Conservation (phyloP, 2,888 invertebrate species). For the Ornithoptera priamus region DNA sequence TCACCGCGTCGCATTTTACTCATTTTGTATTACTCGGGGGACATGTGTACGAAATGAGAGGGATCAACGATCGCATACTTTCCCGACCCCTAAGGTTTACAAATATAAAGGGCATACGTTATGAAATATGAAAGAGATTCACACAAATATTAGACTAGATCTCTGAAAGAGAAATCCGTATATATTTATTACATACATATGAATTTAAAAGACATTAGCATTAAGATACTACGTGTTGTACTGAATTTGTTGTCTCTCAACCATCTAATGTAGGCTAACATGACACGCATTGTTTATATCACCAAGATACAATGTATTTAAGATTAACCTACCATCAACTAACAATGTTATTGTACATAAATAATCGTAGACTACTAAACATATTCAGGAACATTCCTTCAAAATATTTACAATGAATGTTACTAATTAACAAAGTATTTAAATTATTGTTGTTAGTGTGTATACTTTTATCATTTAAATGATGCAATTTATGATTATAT, state of each 20-base stretch:
- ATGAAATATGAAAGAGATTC: background rate
- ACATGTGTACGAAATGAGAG: constrained; percentile 1
- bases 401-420: no score
- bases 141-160: background rate
- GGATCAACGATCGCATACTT: background rate
- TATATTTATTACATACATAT: background rate
- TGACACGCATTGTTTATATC: background rate
- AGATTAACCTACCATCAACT: background rate
- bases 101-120: background rate
- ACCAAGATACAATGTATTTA: background rate
- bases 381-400: no score
- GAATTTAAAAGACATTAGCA: background rate
- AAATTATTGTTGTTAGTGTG: no score
- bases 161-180: background rate
- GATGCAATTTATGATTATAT: no score
- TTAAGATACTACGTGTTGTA: background rate
- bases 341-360: no score
- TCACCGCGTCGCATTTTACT: background rate
- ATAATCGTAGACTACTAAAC: no score
- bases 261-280: background rate
- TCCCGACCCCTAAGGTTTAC: background rate
- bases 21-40: background rate
- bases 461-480: no score
- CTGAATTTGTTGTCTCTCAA: background rate
- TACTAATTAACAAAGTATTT: no score